Conservation (phyloP, 2,113 vertebrate genomes). For the Oncorhynchus gorbuscha region DNA sequence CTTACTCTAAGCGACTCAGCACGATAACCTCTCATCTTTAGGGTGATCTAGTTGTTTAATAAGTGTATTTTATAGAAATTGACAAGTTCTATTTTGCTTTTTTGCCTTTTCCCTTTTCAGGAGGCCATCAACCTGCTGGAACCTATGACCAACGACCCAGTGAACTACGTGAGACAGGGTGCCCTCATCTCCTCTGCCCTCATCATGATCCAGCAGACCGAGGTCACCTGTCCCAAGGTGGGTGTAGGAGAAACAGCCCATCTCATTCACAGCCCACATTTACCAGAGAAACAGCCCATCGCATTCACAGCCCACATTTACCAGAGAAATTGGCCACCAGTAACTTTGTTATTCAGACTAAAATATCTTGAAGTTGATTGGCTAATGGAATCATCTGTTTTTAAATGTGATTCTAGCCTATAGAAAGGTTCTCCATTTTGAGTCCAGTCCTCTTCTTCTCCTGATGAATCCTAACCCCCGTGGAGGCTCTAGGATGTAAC, state of each 20-base stretch:
- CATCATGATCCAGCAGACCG: slow-evolving; percentile 98
- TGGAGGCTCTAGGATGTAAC: no score
- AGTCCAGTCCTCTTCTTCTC: no score
- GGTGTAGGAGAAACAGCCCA: slow-evolving; percentile 14
- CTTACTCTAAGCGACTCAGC: neutral
- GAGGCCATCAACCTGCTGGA: slow-evolving; percentile 98
- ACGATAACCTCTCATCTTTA: neutral
- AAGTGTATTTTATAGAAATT: neutral
- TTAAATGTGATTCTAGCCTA: no score
- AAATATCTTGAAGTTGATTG: no score
- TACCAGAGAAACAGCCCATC: neutral
- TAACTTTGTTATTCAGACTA: no score
- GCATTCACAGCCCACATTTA: no score
- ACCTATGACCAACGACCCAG: slow-evolving; percentile 98
- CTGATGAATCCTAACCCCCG: no score
- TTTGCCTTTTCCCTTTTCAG: slow-evolving; percentile 72
- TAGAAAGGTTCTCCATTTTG: no score
- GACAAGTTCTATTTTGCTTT: neutral
- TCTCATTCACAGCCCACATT: no score
- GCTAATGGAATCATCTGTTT: no score
- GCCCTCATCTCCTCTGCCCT: slow-evolving; percentile 95
- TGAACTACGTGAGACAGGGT: slow-evolving; percentile 97
- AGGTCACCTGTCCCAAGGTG: slow-evolving; percentile 97
- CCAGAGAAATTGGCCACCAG: no score
- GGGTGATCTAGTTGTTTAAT: neutral